Evolutionary conservation across 1,140 invertebrate genomes (phyloP), one percentile per base, ranked within the genome.

Genomic region (Thaumatotibia leucotreta): DNA sequence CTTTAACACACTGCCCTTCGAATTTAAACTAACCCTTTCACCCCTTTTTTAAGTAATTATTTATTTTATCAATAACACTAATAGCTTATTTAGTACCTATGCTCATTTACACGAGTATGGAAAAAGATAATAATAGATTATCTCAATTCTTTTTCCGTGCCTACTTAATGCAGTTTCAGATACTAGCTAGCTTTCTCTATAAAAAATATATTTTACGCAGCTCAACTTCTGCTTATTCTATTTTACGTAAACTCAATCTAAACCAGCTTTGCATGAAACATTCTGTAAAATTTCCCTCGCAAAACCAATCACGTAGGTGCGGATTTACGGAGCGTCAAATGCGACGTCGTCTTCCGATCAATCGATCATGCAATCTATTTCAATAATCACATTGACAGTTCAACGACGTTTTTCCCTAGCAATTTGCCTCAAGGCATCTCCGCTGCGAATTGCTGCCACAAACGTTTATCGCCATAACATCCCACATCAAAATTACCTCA

Each of bases 341-440:
- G 22, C 50, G 50, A 24, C 11, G 50, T 24, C 52, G 52, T n/a
- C 14, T 4, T 58, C 11, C 24, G 24, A 27, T 58, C 52, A 58
- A 31, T 58, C 52, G 52, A 27, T 29, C 52, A 27, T 58, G 24
- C 52, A 58, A 58, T 31, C 52, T 29, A 58, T 27, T 29, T 58
- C 24, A 29, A 58, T 58, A 52, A 52, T 24, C 23, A 27, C 24
- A 24, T 58, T 14, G 52, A 58, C 52, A 58, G 50, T n/a, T 52
- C 23, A 58, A 58, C 24, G 24, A 45, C 6, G 11, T 58, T 52
- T 29, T 58, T 27, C 52, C n/a, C 52, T 14, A 11, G 11, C 24
- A 29, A 58, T 27, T 58, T 29, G n/a, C 23, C 52, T 58, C 52
- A 27, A 58, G 23, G 24, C 29, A 27, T 27, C 52, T 24, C 24